Evolutionary conservation across 2,113 vertebrate genomes (phyloP), one percentile per base, ranked within the genome.

Genomic region (Stigmatopora argus): DNA sequence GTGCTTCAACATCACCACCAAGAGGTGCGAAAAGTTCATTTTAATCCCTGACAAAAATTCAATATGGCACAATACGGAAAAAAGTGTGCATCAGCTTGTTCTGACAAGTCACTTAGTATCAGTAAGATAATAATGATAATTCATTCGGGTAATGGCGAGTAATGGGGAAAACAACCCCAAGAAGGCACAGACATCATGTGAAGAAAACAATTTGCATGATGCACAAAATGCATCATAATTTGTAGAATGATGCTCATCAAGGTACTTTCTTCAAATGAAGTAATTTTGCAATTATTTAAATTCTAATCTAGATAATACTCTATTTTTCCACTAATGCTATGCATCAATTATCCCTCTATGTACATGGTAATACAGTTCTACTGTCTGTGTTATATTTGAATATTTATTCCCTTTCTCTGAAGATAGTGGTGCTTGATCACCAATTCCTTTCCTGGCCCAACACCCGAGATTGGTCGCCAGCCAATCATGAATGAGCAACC

Each of bases 1-100:
- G 79, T 83, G 79, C 82, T 81, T 81, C 60, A 67, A 69, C 49
- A 21, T 73, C 72, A 84, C 77, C 85, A 83, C 70, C 47, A 72
- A 78, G 67, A 63, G 81, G 77, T 17, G 67, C n/a, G 34, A 12
- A 63, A 31, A 46, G 64, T 31, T 31, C 53, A 46, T 17, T 55
- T 14, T 52, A 73, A 67, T 79, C 73, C 75, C 75, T 85, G 79
- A 78, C 68, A 70, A 64, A 31, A 70, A 76, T 59, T 67, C 65
- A 72, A 65, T 69, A 63, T 60, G 63, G 56, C 64, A 34, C 72
- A 64, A 34, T 6, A 31, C 18, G 19, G 23, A 11, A 7, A 7
- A 70, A 65, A 78, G 75, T 72, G 72, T 78, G 78, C 59, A 73
- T 67, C 75, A 62, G 41, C 44, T 45, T 18, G 67, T 72, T 79